phyloP scores from a whole-genome alignment of 2,888 invertebrate genomes.

The Synanthedon formicaeformis region DNA sequence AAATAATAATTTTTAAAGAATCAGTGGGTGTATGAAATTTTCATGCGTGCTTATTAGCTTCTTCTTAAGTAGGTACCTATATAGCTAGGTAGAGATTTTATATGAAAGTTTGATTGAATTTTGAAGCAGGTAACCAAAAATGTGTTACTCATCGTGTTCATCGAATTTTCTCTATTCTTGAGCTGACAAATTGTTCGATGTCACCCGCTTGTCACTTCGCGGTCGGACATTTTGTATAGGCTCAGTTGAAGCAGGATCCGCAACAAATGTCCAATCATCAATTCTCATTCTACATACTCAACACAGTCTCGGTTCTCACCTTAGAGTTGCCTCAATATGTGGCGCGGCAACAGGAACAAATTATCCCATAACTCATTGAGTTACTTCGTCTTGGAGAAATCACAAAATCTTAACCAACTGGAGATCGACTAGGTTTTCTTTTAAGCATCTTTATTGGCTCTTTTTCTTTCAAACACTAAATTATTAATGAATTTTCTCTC shows the following conservation, averaged over 20 bases:
- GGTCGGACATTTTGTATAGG: conserved; percentile 5
- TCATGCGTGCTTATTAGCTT: too few species aligned
- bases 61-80: too few species aligned
- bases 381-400: conserved; percentile 3
- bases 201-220: conserved; percentile 5
- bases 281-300: conserved; percentile 18
- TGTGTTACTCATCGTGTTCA: background rate
- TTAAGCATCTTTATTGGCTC: too few species aligned
- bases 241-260: conserved; percentile 5
- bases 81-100: too few species aligned
- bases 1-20: too few species aligned
- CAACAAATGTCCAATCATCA: conserved; percentile 22
- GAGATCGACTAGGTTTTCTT: too few species aligned
- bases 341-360: conserved; percentile 30
- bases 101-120: too few species aligned
- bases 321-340: conserved; percentile 30
- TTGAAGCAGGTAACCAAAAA: background rate
- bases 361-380: conserved; percentile 40
- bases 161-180: background rate
- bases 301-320: conserved; percentile 18
- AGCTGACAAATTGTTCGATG: conserved; percentile 8
- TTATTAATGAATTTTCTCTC: too few species aligned
- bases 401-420: too few species aligned
- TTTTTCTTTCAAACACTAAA: too few species aligned
- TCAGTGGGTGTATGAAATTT: too few species aligned